A percentile compares a stretch with the other conserved stretches of the same genome.
phyloP scores from a whole-genome alignment of 2,888 invertebrate species.

The Mythimna impura region DNA sequence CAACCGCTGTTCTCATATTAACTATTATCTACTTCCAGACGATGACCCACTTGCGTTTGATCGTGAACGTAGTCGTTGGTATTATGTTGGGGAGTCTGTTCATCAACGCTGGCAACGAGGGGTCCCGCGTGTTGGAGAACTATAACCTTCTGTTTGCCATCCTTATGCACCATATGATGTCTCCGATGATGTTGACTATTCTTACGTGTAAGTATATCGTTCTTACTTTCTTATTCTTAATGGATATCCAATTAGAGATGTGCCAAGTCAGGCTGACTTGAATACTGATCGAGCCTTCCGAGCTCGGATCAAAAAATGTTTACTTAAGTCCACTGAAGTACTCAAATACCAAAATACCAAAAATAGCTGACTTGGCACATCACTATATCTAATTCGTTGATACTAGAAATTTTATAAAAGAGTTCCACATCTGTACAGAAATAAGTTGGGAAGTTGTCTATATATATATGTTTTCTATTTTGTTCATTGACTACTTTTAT shows the following conservation, averaged over 20 bases:
- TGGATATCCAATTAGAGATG: too few relatives aligned
- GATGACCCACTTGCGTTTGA: slow-evolving; percentile 93
- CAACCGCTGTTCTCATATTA: not conserved
- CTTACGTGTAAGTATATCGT: slow-evolving; percentile 93
- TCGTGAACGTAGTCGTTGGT: slow-evolving; percentile 94
- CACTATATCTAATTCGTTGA: too few relatives aligned
- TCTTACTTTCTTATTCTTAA: not conserved
- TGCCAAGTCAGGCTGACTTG: too few relatives aligned
- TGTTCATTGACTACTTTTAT: not conserved
- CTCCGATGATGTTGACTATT: slow-evolving; percentile 97
- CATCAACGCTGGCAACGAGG: slow-evolving; percentile 93
- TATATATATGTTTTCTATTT: not conserved
- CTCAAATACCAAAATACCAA: too few relatives aligned
- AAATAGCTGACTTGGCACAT: too few relatives aligned
- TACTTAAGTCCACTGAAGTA: too few relatives aligned
- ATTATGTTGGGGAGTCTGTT: slow-evolving; percentile 94
- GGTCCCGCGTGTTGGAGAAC: slow-evolving; percentile 94
- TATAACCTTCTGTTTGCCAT: slow-evolving; percentile 97
- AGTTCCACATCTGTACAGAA: not conserved
- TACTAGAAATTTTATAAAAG: not conserved
- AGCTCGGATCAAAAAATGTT: too few relatives aligned
- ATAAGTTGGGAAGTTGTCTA: not conserved
- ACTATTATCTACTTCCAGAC: slow-evolving; percentile 88
- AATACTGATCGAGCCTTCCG: too few relatives aligned
- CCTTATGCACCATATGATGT: slow-evolving; percentile 98